Evolutionary conservation across 2,888 invertebrate species (phyloP), one percentile per base, ranked within the genome.

Genomic region (Atethmia centrago): DNA sequence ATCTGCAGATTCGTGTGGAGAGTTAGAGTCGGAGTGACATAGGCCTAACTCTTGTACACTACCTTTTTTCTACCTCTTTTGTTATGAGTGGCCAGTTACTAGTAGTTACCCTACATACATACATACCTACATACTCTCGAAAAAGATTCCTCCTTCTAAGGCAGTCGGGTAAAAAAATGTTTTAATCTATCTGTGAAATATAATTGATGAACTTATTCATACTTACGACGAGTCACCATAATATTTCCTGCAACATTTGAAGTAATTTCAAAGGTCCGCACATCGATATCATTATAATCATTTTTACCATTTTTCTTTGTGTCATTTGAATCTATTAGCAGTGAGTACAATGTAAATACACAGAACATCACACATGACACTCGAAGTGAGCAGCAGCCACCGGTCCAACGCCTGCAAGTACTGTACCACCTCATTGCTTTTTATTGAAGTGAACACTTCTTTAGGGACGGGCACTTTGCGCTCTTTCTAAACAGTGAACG

Each of bases 181-280:
- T n/a, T n/a, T 14, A 42, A 14, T 42, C 14, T 42, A 42, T 42
- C 42, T 9, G 40, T 40, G 40, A 40, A 40, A 40, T 40, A 68
- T 36, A 31, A 4, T 3, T 31, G 10, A 25, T 28, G 19, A 19
- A 31, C 21, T 31, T 28, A n/a, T 16, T 53, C 3, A 14, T 65
- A 77, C 79, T 82, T 63, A 79, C 79, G 14, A 79, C 79, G 14
- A 12, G 55, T 14, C 14, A 10, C 19, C 9, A 4, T 14, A 40
- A 40, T 19, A 19, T 62, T 53, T 19, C 16, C 21, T n/a, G 25
- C 71, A 55, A 31, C 8, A 9, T 16, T 25, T 45, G 49, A 7
- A 25, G 31, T 25, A n/a, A 53, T 14, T 21, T 28, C 5, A 21
- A 36, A 8, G 25, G 55, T 77, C 8, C 55, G 9, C 49, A 61